Base-by-base conservation (phyloP, 23 tunicate species). In the Diplosoma virens region DNA sequence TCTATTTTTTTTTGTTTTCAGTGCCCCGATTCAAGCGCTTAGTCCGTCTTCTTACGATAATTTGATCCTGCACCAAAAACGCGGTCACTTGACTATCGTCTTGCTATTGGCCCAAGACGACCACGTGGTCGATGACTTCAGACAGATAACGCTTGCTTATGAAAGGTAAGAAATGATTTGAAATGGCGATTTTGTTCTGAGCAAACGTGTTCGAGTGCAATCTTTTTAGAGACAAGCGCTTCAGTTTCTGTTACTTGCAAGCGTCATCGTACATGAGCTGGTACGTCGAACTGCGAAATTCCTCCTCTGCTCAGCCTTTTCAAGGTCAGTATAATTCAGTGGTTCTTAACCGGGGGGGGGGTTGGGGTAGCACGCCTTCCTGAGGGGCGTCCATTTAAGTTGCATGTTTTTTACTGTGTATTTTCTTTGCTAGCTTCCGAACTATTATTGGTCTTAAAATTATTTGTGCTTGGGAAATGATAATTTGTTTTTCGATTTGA, bases 81-180 rank as follows among this genome's bases (percentile, higher is more conserved):
- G 88, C 36, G 96, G 96, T 70, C 88, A 82, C 87, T 71, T 89
- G 88, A 89, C 88, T 29, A 21, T 82, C 21, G 74, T 82, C 21
- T 61, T 89, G 18, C 55, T 89, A 5, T 3, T 58, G 31, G 56
- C 71, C 20, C 81, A 78, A 27, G 32, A 77, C 37, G 82, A 84
- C 69, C 78, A 32, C 23, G 59, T 56, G 48, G 33, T 36, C 23
- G 48, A 56, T 11, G 82, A 81, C 0, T 87, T 73, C 31, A 23
- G 28, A 1, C 54, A 75, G n/a, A 58, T 81, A 4, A 69, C 76
- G 83, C 45, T 59, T 60, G 67, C 46, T 36, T 80, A 60, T 55
- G 29, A 59, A 32, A 87, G 82, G 94, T 87, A 67, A 36, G 14
- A 7, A 9, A 41, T 41, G 50, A 41, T 41, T 41, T 9, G 9